These are phyloP conservation scores for Keiferia lycopersicella DNA, from an alignment of 2,888 invertebrate genomes.

Conservation along the genomic window DNA sequence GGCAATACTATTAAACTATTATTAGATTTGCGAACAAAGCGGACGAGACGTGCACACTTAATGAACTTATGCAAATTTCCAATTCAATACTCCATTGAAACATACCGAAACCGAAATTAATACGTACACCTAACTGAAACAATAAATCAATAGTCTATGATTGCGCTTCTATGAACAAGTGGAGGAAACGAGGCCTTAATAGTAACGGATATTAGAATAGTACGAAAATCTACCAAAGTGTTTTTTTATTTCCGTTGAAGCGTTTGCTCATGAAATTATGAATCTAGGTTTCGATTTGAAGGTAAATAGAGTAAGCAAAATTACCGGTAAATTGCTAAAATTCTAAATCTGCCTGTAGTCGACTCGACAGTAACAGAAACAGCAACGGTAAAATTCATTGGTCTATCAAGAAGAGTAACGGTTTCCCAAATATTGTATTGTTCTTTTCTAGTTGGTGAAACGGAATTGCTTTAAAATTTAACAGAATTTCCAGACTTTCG, in stretches of 20 bases:
- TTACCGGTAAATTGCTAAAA: not conserved
- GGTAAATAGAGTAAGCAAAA: not conserved
- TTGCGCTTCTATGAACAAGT: conserved; percentile 9
- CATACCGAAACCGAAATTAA: conserved; percentile 10
- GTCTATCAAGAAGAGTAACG: not conserved
- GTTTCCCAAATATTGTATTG: not conserved
- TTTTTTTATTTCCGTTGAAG: too few species aligned
- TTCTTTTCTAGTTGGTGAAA: not conserved
- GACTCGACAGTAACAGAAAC: not conserved
- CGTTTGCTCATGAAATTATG: not conserved
- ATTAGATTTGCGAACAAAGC: conserved; percentile 7
- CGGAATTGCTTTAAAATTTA: not conserved
- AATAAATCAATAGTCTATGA: conserved; percentile 37
- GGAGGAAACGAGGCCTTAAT: not conserved
- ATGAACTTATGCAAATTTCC: conserved; percentile 18
- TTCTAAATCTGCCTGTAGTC: not conserved
- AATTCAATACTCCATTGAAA: conserved; percentile 20
- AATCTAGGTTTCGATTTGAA: not conserved
- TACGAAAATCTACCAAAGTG: too few species aligned
- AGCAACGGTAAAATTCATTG: not conserved
- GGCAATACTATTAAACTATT: not conserved
- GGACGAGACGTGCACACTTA: conserved; percentile 3
- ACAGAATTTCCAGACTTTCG: not conserved
- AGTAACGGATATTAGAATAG: not conserved
- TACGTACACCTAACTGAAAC: conserved; percentile 21